Conservation (phyloP, 2,888 invertebrate species). For the Mylabris sibirica region DNA sequence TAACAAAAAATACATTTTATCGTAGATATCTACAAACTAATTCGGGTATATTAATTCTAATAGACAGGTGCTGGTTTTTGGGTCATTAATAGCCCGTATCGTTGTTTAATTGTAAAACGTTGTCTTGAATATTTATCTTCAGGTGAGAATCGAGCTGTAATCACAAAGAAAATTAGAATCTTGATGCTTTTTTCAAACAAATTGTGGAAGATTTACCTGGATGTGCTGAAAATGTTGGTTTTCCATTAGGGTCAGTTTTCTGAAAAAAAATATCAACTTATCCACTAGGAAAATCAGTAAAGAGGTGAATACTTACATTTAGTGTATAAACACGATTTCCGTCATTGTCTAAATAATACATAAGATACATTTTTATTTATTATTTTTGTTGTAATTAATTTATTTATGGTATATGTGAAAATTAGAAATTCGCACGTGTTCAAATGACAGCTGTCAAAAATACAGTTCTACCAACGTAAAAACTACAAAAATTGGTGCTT, state of each 20-base stretch:
- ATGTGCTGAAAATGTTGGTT: conserved; percentile 44
- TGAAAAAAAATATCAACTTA: conserved; percentile 27
- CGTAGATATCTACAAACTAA: background rate
- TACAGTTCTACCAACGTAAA: background rate
- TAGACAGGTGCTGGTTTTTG: conserved; percentile 46
- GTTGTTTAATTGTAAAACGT: conserved; percentile 45
- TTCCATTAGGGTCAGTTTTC: conserved; percentile 40
- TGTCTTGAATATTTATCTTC: conserved; percentile 47
- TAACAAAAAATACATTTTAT: background rate
- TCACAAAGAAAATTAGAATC: conserved; percentile 7
- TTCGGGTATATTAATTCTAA: conserved; percentile 21
- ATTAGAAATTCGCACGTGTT: background rate
- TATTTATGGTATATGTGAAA: no score
- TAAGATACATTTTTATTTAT: conserved; percentile 39
- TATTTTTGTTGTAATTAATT: background rate
- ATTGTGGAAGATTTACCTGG: conserved; percentile 39
- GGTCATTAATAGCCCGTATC: conserved; percentile 44
- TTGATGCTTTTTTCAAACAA: background rate
- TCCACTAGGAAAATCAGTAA: background rate
- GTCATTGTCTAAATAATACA: conserved; percentile 43
- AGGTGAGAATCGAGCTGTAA: conserved; percentile 48
- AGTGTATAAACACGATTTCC: conserved; percentile 43
- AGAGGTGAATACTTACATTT: conserved; percentile 34
- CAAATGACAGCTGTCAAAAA: background rate
- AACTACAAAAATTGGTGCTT: no score